Percentiles rank a stretch among this genome's conserved stretches.
Conservation (phyloP, 2,888 invertebrate genomes). For the Anodontia alba region DNA sequence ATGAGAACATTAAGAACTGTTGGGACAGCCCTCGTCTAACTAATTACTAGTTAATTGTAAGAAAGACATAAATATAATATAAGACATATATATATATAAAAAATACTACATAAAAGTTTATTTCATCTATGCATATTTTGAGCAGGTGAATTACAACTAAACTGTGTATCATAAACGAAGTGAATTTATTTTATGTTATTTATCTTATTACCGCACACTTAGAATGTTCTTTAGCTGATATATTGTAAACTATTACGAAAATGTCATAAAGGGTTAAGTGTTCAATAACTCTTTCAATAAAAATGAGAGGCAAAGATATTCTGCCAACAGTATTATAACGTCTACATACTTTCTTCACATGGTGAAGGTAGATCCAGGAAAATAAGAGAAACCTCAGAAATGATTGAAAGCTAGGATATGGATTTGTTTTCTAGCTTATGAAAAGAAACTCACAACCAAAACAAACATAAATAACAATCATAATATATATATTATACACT, state of each 20-base stretch:
- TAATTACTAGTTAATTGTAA: too few species aligned
- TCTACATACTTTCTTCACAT: neutral
- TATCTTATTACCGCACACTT: conserved; percentile 11
- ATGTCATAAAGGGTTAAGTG: neutral
- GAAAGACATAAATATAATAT: too few species aligned
- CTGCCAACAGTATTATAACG: neutral
- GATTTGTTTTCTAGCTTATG: too few species aligned
- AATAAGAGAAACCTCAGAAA: neutral
- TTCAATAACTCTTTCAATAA: conserved; percentile 4
- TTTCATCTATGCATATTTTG: conserved; percentile 1
- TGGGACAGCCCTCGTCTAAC: too few species aligned
- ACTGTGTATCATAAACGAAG: neutral
- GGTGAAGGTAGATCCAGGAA: neutral
- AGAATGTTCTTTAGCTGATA: neutral
- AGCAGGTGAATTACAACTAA: conserved; percentile 6
- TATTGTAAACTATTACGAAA: neutral
- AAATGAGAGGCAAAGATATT: neutral
- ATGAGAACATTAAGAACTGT: too few species aligned
- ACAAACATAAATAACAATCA: too few species aligned
- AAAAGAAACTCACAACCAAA: too few species aligned
- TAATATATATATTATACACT: too few species aligned
- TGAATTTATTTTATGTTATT: neutral
- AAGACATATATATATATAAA: neutral
- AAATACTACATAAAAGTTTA: neutral
- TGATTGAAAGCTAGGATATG: too few species aligned